Conservation (phyloP, 2,888 invertebrate species). For the Perithous albicinctus region DNA sequence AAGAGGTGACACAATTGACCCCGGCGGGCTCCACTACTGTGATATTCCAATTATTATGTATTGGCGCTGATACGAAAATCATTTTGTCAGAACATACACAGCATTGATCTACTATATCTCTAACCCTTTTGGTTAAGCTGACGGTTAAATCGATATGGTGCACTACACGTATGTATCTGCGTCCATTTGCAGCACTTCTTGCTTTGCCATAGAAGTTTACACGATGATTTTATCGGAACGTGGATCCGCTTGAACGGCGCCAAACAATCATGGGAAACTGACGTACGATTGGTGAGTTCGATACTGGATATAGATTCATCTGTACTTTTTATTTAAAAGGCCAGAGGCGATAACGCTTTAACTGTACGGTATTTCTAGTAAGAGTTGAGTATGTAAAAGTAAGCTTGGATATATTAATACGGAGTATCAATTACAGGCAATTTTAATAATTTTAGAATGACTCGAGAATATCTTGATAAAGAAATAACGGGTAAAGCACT, state of each 20-base stretch:
- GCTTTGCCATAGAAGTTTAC: background rate
- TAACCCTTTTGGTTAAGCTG: background rate
- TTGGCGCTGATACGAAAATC: slow-evolving; percentile 28
- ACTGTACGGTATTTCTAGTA: background rate
- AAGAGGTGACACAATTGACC: no score
- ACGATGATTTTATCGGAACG: slow-evolving; percentile 21
- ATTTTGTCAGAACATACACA: slow-evolving; percentile 4
- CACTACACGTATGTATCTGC: no score
- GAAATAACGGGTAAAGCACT: background rate
- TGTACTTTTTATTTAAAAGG: slow-evolving; percentile 11
- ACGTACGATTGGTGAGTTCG: background rate
- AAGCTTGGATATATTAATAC: background rate
- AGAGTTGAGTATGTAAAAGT: background rate
- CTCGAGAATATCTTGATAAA: background rate
- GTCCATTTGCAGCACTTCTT: slow-evolving; percentile 1
- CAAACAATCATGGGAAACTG: slow-evolving; percentile 40
- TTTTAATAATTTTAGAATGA: background rate
- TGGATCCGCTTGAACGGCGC: slow-evolving; percentile 27
- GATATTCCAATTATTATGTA: slow-evolving; percentile 12
- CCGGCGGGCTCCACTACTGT: no score
- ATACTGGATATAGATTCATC: background rate
- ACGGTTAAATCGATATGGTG: no score
- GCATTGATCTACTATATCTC: background rate
- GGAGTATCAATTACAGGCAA: slow-evolving; percentile 1
- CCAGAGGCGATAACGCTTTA: slow-evolving; percentile 8